Evolutionary conservation across 2,113 vertebrate species (phyloP), one percentile per base, ranked within the genome.

Genomic region (Cichladusa arquata): DNA sequence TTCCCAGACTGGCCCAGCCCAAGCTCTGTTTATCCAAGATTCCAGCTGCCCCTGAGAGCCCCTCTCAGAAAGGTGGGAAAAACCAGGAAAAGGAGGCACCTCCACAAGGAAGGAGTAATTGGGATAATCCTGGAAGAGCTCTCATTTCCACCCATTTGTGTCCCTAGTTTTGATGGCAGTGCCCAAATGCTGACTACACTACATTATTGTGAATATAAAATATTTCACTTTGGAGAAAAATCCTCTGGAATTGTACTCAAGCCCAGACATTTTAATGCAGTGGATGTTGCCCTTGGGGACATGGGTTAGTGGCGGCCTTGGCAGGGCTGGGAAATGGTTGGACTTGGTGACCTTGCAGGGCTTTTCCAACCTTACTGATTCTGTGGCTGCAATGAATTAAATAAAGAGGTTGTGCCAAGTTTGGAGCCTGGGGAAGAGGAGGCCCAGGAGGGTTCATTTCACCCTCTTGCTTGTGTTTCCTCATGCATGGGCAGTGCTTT

Each of bases 141-240:
- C 62, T 57, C 7, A 2, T 45, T 60, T 69, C 36, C 28, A 22
- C 22, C 14, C 23, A 48, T 33, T 65, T 24, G 18, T 16, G 24
- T 47, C 34, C 26, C 36, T 70, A 7, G 23, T 60, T 84, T 54
- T 73, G 28, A 36, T 19, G 48, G 44, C 1, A 1, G 31, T 48
- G 38, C 33, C n/a, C 53, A 53, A 72, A 70, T 18, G 24, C 23
- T 42, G 36, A 44, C 24, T 23, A 28, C 8, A 24, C 33, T 51
- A 31, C 36, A 16, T 50, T 57, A 50, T 12, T 56, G 11, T 34
- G 57, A 34, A 31, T 34, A 57, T 51, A 28, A 72, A 88, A 16
- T 22, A 57, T 3, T 42, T 22, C 18, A 57, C 4, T 33, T 19
- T 16, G 22, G 19, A 16, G 34, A 0, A 0, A 29, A 81, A 36